Evolutionary conservation across 2,113 vertebrate genomes (phyloP), one percentile per base, ranked within the genome.

Genomic region (Piprites chloris): DNA sequence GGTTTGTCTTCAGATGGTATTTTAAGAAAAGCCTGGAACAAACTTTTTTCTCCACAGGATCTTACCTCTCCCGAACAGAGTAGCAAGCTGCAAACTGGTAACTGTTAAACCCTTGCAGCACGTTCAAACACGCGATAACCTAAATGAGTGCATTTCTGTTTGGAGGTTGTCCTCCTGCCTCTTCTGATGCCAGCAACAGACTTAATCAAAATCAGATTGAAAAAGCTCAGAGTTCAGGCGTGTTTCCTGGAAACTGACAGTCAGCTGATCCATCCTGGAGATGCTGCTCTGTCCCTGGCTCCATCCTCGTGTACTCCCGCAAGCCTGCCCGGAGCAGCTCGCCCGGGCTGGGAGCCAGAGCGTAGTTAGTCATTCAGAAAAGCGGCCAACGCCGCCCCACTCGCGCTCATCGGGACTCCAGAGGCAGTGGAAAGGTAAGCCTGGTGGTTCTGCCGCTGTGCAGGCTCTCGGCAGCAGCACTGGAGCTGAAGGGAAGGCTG

Each of bases 1-100:
- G 73, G 88, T 96, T 94, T 96, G 88, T 87, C 66, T 95, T 94
- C 93, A 94, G 92, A 50, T 92, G 93, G 52, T 96, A 96, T 96
- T 96, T 96, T 94, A 96, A 96, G 93, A 96, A 96, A 91, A 87
- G 83, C 83, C 87, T 90, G 81, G 84, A 91, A 93, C 84, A 95
- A 95, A 56, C 58, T 90, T 66, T 81, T 76, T 94, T 95, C 77
- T 84, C 59, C 72, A 63, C 95, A 94, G 88, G 83, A 81, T 92
- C 80, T 96, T 96, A 93, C 95, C 87, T 84, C 83, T 87, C 78
- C 85, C 80, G 56, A 72, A 30, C 77, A 77, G 37, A 82, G 74
- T 7, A 55, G 89, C 91, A 93, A 93, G 52, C 87, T 77, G 87
- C 89, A 90, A 95, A 85, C 82, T 67, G 49, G 3, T 59, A 81